A percentile compares a stretch with the other conserved stretches of the same genome.
These are phyloP conservation scores for Lacanobia wlatinum DNA, from an alignment of 2,888 invertebrate species.

Conservation along the genomic window DNA sequence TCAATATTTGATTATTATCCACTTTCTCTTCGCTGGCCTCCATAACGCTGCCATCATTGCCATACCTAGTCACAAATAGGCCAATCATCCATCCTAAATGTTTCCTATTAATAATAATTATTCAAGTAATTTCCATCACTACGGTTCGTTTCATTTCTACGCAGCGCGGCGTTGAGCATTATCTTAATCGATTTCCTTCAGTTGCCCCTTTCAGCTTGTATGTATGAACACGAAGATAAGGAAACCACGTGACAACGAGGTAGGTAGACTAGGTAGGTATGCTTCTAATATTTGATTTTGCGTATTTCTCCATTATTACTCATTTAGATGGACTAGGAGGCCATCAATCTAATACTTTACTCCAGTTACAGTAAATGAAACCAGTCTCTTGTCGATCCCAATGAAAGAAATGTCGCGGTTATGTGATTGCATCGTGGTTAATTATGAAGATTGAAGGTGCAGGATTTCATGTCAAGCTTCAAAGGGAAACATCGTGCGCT, in stretches of 20 bases:
- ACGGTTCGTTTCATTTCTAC: conserved; percentile 34
- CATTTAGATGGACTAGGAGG: too few species aligned
- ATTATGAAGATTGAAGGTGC: conserved; percentile 1
- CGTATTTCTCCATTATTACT: not conserved
- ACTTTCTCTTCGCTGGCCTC: not conserved
- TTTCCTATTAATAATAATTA: conserved; percentile 1
- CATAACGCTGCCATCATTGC: not conserved
- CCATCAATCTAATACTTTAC: not conserved
- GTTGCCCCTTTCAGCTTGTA: conserved; percentile 41
- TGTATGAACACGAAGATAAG: conserved; percentile 41
- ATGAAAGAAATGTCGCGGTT: not conserved
- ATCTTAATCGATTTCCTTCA: conserved; percentile 58
- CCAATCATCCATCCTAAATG: not conserved
- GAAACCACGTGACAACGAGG: conserved; percentile 15
- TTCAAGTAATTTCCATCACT: conserved; percentile 23
- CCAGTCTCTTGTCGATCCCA: too few species aligned
- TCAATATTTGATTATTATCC: not conserved
- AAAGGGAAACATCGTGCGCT: conserved; percentile 29
- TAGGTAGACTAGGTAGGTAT: not conserved
- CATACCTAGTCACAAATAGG: not conserved
- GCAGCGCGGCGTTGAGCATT: conserved; percentile 21
- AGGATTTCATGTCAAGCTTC: conserved; percentile 25
- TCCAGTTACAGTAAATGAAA: not conserved
- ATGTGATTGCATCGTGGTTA: not conserved
- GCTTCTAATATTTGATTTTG: conserved; percentile 6